Conservation (phyloP, 2,888 invertebrate genomes). For the Cantharis rufa region DNA sequence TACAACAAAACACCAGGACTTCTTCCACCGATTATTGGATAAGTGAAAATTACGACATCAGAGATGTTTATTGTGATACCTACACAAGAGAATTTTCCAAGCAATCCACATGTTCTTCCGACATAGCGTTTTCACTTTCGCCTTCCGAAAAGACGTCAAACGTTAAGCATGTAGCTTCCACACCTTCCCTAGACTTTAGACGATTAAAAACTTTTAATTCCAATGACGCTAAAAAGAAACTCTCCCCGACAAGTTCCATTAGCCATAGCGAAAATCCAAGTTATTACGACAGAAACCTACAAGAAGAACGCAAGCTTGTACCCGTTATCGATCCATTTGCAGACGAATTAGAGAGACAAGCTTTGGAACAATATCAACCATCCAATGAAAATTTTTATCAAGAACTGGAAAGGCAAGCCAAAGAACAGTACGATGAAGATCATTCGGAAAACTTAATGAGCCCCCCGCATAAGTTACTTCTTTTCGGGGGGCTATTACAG, state of each 20-base stretch:
- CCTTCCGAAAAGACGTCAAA: background rate
- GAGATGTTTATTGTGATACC: background rate
- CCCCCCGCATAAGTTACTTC: conserved; percentile 40
- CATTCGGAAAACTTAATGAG: conserved; percentile 43
- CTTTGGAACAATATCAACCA: conserved; percentile 65
- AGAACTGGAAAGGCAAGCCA: conserved; percentile 68
- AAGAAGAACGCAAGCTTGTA: background rate
- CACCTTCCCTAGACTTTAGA: conserved; percentile 14
- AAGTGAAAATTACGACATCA: background rate
- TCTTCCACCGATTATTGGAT: background rate
- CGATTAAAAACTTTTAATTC: background rate
- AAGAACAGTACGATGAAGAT: conserved; percentile 62
- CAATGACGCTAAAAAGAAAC: background rate
- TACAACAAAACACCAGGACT: conserved; percentile 11
- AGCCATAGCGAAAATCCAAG: background rate
- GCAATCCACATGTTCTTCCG: background rate
- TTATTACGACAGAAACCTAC: background rate
- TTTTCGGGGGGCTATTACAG: conserved; percentile 35
- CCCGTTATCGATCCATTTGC: conserved; percentile 33
- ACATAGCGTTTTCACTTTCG: background rate
- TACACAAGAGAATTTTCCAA: background rate
- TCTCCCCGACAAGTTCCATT: background rate
- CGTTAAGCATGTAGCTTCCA: conserved; percentile 5
- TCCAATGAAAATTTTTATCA: conserved; percentile 60
- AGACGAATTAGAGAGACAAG: conserved; percentile 64